These are phyloP conservation scores for Chrysomallon squamiferum DNA, from an alignment of 1,140 invertebrate species.

Conservation along the genomic window DNA sequence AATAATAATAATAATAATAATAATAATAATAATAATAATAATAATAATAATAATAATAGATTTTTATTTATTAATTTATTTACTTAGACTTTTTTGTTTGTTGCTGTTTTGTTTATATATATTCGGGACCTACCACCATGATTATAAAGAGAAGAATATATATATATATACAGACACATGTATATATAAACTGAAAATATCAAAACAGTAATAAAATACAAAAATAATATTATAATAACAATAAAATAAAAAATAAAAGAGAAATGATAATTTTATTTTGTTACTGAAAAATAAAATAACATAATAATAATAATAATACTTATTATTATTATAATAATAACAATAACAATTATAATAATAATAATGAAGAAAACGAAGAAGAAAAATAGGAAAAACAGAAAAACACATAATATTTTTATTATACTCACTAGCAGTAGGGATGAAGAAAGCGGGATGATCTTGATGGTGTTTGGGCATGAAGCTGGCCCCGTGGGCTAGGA, in stretches of 20 bases:
- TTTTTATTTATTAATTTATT: neutral
- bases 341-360: neutral
- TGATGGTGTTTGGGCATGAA: conserved; percentile 67
- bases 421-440: conserved; percentile 64
- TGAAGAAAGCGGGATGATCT: conserved; percentile 64
- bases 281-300: too few species aligned
- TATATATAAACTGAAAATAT: neutral
- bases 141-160: neutral
- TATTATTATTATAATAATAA: neutral
- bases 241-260: too few species aligned
- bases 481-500: conserved; percentile 58
- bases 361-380: neutral
- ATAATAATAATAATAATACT: too few species aligned
- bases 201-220: too few species aligned
- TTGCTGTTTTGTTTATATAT: too few species aligned
- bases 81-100: too few species aligned
- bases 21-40: too few species aligned
- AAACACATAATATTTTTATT: neutral
- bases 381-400: neutral
- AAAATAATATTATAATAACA: too few species aligned
- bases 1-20: too few species aligned
- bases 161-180: neutral
- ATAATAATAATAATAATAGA: too few species aligned
- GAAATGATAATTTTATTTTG: too few species aligned
- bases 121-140: neutral